Evolutionary conservation across 1,140 invertebrate genomes (phyloP), one percentile per base, ranked within the genome.

Genomic region (Drosophila pseudoobscura): DNA sequence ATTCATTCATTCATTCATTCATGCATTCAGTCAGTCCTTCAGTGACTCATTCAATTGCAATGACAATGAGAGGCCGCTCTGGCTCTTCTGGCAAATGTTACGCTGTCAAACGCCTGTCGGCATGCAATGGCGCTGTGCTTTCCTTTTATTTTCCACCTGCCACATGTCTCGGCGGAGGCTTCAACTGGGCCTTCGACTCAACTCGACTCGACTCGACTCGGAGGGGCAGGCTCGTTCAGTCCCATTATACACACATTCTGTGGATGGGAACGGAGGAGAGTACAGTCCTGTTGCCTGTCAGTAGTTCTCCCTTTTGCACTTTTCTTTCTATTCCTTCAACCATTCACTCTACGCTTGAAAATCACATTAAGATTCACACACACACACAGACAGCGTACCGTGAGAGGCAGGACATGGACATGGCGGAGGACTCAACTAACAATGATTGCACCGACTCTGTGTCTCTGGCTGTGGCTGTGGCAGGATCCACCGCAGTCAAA

Each of bases 21-120:
- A 13, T 24, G 26, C 59, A 39, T 66, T 66, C 63, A 66, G 66
- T 54, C 52, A 66, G 51, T 56, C 64, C 69, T 69, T 68, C 66
- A 69, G 45, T 57, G 66, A 69, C 52, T 70, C 64, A 72, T 74
- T 74, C 70, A 84, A 84, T 79, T 83, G 79, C 79, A 84, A 80
- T 79, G 76, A 84, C 70, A 83, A 64, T 74, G 45, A 22, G 47
- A 20, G 3, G 57, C 50, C 24, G 47, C 61, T 75, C 65, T 75
- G 72, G 29, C 55, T 69, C 57, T 78, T 61, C 56, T 58, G 64
- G 72, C 61, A 79, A 79, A 79, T 75, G 79, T 84, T 75, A 75
- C 58, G 80, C 61, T 80, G 80, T 85, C 80, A 84, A 80, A 78
- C 63, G 80, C 66, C 77, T 84, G 80, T 77, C 77, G 72, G 55